These are phyloP conservation scores for Apotomis capreana DNA, from an alignment of 2,888 invertebrate genomes.

Conservation along the genomic window DNA sequence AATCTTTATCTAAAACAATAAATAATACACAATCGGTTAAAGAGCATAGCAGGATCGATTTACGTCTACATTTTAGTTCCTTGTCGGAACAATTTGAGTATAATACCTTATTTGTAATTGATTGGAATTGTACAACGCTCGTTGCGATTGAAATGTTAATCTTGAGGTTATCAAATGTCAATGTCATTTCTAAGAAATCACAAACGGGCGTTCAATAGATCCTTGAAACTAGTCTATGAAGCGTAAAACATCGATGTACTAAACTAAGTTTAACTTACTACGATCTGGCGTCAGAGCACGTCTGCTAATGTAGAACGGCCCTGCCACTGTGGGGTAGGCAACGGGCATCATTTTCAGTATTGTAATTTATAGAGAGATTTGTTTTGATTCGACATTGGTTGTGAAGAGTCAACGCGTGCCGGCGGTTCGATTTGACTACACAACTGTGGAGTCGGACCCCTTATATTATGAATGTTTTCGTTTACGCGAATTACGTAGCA, in stretches of 20 bases:
- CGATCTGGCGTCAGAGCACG: slow-evolving; percentile 58
- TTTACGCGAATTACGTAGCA: slow-evolving; percentile 54
- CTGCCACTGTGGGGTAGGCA: slow-evolving; percentile 53
- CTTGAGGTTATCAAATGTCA: too few species aligned
- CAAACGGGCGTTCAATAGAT: too few species aligned
- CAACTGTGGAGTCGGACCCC: slow-evolving; percentile 48
- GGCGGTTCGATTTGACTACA: slow-evolving; percentile 49
- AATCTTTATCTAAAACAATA: neutral
- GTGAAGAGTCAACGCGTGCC: slow-evolving; percentile 8
- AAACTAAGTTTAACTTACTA: slow-evolving; percentile 56
- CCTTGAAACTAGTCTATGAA: neutral
- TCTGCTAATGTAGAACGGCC: slow-evolving; percentile 57
- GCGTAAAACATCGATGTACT: neutral
- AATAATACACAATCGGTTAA: too few species aligned
- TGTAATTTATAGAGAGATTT: neutral
- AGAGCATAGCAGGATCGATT: too few species aligned
- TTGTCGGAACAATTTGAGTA: neutral
- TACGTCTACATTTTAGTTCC: neutral
- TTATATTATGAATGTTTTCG: slow-evolving; percentile 64
- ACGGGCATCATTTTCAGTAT: slow-evolving; percentile 50
- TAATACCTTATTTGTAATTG: too few species aligned
- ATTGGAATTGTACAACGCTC: too few species aligned
- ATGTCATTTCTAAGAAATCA: too few species aligned
- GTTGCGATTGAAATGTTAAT: too few species aligned
- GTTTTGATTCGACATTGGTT: neutral